Percentiles rank a stretch among this genome's conserved stretches.
phyloP scores from a whole-genome alignment of 2,888 invertebrate species.

The Erebia aethiops region DNA sequence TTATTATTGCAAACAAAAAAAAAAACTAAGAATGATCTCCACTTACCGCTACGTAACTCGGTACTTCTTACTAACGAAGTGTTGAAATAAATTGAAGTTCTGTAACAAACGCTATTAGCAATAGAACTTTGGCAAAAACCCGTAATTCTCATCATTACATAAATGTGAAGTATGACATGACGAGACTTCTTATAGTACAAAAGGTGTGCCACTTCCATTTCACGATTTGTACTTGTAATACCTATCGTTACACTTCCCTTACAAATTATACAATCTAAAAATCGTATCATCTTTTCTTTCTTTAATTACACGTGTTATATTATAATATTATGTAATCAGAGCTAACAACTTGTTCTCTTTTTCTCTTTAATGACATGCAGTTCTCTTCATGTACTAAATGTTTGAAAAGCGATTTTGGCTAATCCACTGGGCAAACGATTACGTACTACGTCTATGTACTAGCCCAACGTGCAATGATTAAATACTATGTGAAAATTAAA shows the following conservation, averaged over 20 bases:
- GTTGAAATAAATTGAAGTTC: conserved; percentile 19
- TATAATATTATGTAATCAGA: conserved; percentile 9
- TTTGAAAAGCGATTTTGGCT: background rate
- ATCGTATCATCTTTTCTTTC: conserved; percentile 60
- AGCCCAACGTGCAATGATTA: too few relatives aligned
- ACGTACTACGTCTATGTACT: too few relatives aligned
- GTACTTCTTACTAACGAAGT: conserved; percentile 1
- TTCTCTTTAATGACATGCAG: background rate
- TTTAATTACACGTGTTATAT: conserved; percentile 53
- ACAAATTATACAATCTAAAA: conserved; percentile 60
- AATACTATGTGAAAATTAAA: too few relatives aligned
- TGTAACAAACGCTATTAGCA: conserved; percentile 15
- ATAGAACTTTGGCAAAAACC: conserved; percentile 42
- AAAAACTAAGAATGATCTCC: conserved; percentile 4
- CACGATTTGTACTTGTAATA: conserved; percentile 56
- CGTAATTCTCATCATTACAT: conserved; percentile 58
- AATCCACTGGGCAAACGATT: background rate
- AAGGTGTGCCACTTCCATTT: conserved; percentile 68
- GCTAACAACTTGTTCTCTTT: conserved; percentile 6
- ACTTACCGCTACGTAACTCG: conserved; percentile 11
- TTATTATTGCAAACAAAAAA: background rate
- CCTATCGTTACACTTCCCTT: conserved; percentile 51
- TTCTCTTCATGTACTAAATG: background rate
- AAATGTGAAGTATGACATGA: conserved; percentile 57
- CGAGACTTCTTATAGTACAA: conserved; percentile 57